These are phyloP conservation scores for Cherax destructor DNA, from an alignment of 1,140 invertebrate species.

Conservation along the genomic window DNA sequence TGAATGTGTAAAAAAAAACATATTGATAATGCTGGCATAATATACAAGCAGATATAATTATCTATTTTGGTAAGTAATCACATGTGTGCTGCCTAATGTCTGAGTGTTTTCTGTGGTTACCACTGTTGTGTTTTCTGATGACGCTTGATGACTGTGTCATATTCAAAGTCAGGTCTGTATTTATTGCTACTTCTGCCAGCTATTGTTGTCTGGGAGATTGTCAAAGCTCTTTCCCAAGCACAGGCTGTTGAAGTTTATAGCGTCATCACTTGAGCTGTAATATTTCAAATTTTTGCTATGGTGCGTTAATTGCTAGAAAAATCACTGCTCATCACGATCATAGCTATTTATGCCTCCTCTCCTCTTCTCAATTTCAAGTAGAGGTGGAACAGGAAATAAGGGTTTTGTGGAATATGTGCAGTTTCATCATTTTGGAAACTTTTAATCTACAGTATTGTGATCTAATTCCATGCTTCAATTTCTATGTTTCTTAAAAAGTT, in stretches of 20 bases:
- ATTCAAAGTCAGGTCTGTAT: constrained; percentile 29
- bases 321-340: constrained; percentile 20
- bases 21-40: constrained; percentile 49
- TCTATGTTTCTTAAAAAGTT: constrained; percentile 37
- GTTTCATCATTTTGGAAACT: constrained; percentile 49
- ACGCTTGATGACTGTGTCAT: constrained; percentile 48
- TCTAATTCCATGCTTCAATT: constrained; percentile 31
- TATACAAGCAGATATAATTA: constrained; percentile 25
- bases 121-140: constrained; percentile 49
- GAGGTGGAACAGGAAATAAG: constrained; percentile 25
- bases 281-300: constrained; percentile 29
- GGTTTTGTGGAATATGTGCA: constrained; percentile 38
- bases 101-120: constrained; percentile 47
- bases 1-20: constrained; percentile 43
- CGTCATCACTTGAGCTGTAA: constrained; percentile 39
- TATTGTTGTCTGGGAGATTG: constrained; percentile 16
- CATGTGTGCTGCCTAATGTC: constrained; percentile 44
- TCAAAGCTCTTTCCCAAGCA: background rate
- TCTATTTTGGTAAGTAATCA: constrained; percentile 54
- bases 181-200: constrained; percentile 42
- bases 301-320: constrained; percentile 25
- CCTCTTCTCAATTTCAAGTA: background rate
- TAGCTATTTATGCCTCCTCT: constrained; percentile 1
- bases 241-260: constrained; percentile 33
- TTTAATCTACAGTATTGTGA: constrained; percentile 43